Evolutionary conservation across 2,113 vertebrate species (phyloP), one percentile per base, ranked within the genome.

Genomic region (Platichthys stellatus): DNA sequence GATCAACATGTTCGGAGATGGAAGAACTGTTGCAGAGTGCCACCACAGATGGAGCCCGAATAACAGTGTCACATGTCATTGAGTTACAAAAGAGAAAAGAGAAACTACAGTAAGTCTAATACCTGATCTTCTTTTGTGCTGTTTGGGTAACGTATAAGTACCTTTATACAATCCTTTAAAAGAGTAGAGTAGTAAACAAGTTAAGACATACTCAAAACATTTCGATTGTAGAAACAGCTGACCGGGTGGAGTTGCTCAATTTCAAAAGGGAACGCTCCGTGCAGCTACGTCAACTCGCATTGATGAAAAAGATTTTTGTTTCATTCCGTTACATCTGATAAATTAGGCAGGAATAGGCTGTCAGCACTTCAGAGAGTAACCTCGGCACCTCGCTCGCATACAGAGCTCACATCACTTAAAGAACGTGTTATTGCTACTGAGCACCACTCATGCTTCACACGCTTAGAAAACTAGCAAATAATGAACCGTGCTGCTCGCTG

Each of bases 71-170:
- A 88, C 78, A 87, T 71, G 86, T 80, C 69, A 72, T 66, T 1
- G 47, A 31, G 2, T 31, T 31, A 31, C 31, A 31, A 51, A 18
- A 49, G 17, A 21, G 8, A 12, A 20, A 62, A 51, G 6, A 14
- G 26, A 69, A 84, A 85, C 87, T 85, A 54, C 56, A 64, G 67
- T 78, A 78, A 80, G 74, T 85, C 90, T 90, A 88, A 93, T 95
- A 95, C 94, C 94, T 95, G 94, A 95, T 93, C 92, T 92, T 93
- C 94, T 91, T 92, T 94, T 94, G 89, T 92, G 94, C 88, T 93
- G 94, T 94, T 95, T 95, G 88, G 94, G 92, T 93, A 94, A 94
- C 84, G 94, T 93, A 90, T 90, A 94, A 94, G 94, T 93, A 92
- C 92, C 93, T 93, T 94, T 95, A 92, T 93, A 93, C 88, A 93